Conservation (phyloP, 2,113 vertebrate genomes). For the Varanus komodoensis region DNA sequence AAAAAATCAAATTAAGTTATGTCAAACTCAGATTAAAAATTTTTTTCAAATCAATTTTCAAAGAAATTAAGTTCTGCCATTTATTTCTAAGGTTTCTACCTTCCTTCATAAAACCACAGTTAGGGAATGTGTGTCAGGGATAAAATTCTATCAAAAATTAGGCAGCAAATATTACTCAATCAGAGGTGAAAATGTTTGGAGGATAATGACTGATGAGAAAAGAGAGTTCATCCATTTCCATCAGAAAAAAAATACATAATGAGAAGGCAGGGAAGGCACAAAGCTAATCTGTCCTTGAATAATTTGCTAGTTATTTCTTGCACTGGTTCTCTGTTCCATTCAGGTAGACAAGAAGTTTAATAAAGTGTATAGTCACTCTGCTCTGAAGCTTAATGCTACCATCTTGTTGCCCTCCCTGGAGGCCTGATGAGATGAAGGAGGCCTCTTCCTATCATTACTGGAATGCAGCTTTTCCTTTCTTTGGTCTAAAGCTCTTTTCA, state of each 20-base stretch:
- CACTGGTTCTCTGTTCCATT: conserved; percentile 59
- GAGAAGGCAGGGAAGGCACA: conserved; percentile 58
- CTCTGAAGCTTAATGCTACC: conserved; percentile 52
- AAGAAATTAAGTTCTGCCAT: conserved; percentile 53
- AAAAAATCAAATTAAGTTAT: conserved; percentile 14
- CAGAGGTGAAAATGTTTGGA: conserved; percentile 62
- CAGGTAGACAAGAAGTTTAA: conserved; percentile 58
- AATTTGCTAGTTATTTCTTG: conserved; percentile 41
- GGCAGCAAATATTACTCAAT: conserved; percentile 66
- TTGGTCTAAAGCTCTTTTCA: conserved; percentile 18
- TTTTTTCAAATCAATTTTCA: conserved; percentile 53
- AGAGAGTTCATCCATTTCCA: conserved; percentile 68
- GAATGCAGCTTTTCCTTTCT: conserved; percentile 39
- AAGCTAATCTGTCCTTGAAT: conserved; percentile 64
- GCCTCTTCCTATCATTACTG: conserved; percentile 21
- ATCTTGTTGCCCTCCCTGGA: conserved; percentile 47
- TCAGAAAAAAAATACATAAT: conserved; percentile 58
- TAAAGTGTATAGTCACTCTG: conserved; percentile 55
- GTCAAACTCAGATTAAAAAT: conserved; percentile 35
- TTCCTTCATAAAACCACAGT: conserved; percentile 50
- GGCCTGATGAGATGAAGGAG: conserved; percentile 41
- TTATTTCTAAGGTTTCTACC: conserved; percentile 41
- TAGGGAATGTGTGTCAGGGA: conserved; percentile 49
- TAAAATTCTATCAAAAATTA: conserved; percentile 57
- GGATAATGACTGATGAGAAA: conserved; percentile 58